phyloP scores from a whole-genome alignment of 2,113 vertebrate species.

The Pongo pygmaeus region DNA sequence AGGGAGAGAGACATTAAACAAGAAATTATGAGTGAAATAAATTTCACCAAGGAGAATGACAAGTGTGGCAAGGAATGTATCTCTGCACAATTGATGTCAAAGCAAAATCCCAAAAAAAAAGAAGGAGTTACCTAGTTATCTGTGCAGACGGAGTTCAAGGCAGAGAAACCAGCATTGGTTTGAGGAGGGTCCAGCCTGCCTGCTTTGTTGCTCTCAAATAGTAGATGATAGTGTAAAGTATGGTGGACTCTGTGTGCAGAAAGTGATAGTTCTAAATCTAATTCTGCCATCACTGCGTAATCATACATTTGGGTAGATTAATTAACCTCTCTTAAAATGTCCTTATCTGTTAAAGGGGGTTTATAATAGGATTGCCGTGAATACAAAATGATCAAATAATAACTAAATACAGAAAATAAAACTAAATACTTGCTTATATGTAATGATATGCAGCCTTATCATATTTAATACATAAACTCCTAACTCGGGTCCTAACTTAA shows the following conservation, averaged over 20 bases:
- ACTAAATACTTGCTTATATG: neutral
- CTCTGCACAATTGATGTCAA: neutral
- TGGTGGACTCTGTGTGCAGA: neutral
- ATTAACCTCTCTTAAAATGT: neutral
- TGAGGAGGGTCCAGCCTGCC: neutral
- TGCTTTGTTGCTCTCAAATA: neutral
- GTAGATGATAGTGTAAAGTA: neutral
- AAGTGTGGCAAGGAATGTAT: neutral
- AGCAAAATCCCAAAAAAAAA: neutral
- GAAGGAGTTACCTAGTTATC: neutral
- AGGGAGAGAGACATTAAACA: neutral
- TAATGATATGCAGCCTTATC: neutral
- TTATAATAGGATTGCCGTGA: neutral
- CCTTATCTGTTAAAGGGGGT: neutral
- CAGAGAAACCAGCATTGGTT: neutral
- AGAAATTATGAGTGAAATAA: slow-evolving; percentile 11
- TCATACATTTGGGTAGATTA: neutral
- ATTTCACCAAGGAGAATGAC: neutral
- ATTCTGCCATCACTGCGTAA: neutral
- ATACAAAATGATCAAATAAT: neutral
- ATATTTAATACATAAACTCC: neutral
- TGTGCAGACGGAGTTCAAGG: neutral
- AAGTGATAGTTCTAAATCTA: neutral
- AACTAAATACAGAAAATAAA: neutral
- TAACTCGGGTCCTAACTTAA: neutral